phyloP scores from a whole-genome alignment of 2,888 invertebrate species.

The Troilus luridus region DNA sequence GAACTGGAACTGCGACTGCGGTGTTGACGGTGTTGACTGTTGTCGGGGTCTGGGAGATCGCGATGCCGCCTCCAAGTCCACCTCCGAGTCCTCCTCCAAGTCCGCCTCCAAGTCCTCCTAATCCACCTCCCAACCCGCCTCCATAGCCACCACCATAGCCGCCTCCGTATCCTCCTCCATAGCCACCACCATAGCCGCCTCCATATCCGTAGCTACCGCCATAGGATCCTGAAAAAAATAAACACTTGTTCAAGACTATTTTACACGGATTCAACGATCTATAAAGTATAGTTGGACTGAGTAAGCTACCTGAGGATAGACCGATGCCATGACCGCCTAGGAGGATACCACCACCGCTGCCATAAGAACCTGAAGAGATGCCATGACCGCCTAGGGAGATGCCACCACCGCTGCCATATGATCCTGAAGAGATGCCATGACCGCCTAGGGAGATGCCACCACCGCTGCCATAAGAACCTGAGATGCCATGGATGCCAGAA shows the following conservation, averaged over 20 bases:
- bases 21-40: slow-evolving; percentile 58
- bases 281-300: not conserved
- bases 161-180: slow-evolving; percentile 12
- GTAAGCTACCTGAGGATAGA: not conserved
- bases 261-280: not conserved
- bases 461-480: not conserved
- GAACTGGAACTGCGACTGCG: slow-evolving; percentile 58
- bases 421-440: not conserved
- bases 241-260: not conserved
- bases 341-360: not conserved
- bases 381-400: not conserved
- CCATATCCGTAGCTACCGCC: not conserved
- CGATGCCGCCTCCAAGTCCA: slow-evolving; percentile 12
- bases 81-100: slow-evolving; percentile 38
- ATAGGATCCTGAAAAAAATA: not conserved
- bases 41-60: slow-evolving; percentile 48
- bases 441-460: not conserved
- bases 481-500: not conserved
- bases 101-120: slow-evolving; percentile 26
- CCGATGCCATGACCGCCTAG: not conserved
- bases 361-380: not conserved
- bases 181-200: not conserved
- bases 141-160: slow-evolving; percentile 29
- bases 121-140: not conserved
- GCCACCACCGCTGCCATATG: not conserved